Conservation (phyloP, 2,888 invertebrate genomes). For the Scaeva pyrastri region DNA sequence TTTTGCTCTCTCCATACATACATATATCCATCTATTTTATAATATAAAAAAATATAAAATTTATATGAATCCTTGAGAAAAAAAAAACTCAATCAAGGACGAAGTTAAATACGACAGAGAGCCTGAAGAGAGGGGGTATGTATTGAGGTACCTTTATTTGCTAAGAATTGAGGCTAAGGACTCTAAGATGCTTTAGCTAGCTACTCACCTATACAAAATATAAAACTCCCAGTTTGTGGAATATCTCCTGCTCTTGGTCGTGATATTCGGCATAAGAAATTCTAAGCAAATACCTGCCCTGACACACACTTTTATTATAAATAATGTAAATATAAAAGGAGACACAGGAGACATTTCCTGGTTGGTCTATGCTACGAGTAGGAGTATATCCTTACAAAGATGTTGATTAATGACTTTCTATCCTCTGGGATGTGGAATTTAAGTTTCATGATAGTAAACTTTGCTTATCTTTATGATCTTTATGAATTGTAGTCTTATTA, state of each 20-base stretch:
- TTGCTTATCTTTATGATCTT: neutral
- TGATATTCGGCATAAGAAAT: slow-evolving; percentile 36
- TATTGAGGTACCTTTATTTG: neutral
- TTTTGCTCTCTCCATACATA: neutral
- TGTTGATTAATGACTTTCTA: slow-evolving; percentile 52
- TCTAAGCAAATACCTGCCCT: slow-evolving; percentile 5
- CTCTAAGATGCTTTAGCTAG: neutral
- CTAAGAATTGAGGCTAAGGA: neutral
- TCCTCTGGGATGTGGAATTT: slow-evolving; percentile 40
- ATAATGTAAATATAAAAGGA: slow-evolving; percentile 61
- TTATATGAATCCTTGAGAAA: no score
- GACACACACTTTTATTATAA: slow-evolving; percentile 42
- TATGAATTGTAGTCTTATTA: slow-evolving; percentile 11
- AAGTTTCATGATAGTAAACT: slow-evolving; percentile 36
- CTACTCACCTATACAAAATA: neutral
- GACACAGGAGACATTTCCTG: slow-evolving; percentile 40
- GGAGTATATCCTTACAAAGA: slow-evolving; percentile 40
- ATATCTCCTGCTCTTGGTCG: neutral
- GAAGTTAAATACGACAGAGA: neutral
- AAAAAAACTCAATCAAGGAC: slow-evolving; percentile 27
- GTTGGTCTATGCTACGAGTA: no score
- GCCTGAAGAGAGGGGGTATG: neutral
- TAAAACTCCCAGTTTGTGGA: neutral
- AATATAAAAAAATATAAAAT: neutral
- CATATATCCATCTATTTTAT: no score